Evolutionary conservation across 2,113 vertebrate genomes (phyloP), one percentile per base, ranked within the genome.

Genomic region (Trematocara nigrifrons): DNA sequence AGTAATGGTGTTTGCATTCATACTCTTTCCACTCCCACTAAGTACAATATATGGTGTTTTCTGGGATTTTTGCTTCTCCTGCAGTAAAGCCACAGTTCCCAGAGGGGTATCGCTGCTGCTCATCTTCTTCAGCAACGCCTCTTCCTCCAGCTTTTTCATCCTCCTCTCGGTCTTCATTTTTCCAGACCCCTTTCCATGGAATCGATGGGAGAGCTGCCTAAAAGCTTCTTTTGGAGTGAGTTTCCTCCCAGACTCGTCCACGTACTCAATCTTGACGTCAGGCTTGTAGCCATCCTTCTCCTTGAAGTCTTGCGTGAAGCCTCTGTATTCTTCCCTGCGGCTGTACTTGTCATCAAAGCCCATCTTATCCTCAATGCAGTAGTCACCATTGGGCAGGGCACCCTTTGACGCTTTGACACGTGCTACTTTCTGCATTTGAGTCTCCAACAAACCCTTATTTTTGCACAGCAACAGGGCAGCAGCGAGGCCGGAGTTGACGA

Each of bases 31-130:
- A 56, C 53, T 26, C 11, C 98, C 98, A 5, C 98, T 99, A 15
- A 99, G 97, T 35, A 99, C 97, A 3, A 98, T 97, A 90, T 98
- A 99, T 0, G 97, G 97, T 0, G 97, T 99, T 93, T 99, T 99
- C 95, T 99, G 98, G 10, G 98, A 98, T 86, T 98, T 98, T 93
- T 99, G 98, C 86, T 99, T 99, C 93, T 99, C 98, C 90, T 99
- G 98, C n/a, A 98, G 97, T 92, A 99, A 69, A 1, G 97, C 97
- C 86, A 99, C 97, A 0, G 98, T 99, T 77, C 97, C 97, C 7
- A 99, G 93, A 2, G 97, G 98, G 1, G 98, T 99, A 83, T 98
- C 98, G 0, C 97, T 98, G 88, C 97, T 98, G 93, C 97, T 98
- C 97, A 98, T 98, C 95, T 98, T 98, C 94, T 98, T 99, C 94